Conservation (phyloP, 2,797 vertebrate species). For the Botia kubotai region DNA sequence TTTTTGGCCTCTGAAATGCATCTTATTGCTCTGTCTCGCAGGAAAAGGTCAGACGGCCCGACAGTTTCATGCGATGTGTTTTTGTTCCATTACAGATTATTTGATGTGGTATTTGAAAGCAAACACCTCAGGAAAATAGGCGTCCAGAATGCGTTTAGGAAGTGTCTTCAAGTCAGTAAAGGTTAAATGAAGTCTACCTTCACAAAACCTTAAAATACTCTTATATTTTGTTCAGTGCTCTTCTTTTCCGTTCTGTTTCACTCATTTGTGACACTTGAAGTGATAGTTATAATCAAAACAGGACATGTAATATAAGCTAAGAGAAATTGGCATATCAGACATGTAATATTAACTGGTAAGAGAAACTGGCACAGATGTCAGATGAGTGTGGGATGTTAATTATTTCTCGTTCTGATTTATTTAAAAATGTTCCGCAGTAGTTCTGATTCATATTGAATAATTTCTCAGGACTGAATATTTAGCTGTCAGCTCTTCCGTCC, state of each 20-base stretch:
- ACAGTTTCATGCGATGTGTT: neutral
- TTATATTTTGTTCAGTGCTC: no score
- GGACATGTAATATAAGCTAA: neutral
- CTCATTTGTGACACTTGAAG: neutral
- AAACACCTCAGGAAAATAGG: constrained; percentile 1
- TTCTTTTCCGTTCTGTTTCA: neutral
- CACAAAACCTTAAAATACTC: constrained; percentile 37
- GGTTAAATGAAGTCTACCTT: constrained; percentile 31
- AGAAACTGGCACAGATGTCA: constrained; percentile 1
- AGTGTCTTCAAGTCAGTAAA: constrained; percentile 36
- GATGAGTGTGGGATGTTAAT: constrained; percentile 11
- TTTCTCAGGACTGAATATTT: neutral
- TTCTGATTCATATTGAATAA: constrained; percentile 4
- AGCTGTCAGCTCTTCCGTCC: no score
- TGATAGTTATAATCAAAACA: constrained; percentile 9
- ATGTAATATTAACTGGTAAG: neutral
- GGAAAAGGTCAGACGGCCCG: constrained; percentile 44
- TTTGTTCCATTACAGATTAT: constrained; percentile 20
- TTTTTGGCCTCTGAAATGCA: constrained; percentile 26
- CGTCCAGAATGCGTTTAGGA: constrained; percentile 22
- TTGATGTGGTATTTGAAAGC: constrained; percentile 7
- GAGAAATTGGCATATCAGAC: no score
- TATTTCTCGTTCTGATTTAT: constrained; percentile 20
- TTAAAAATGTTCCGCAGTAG: neutral
- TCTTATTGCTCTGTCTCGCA: constrained; percentile 20